These are phyloP conservation scores for Mormoops blainvillei DNA, from an alignment of 2,113 vertebrate species.

Conservation along the genomic window DNA sequence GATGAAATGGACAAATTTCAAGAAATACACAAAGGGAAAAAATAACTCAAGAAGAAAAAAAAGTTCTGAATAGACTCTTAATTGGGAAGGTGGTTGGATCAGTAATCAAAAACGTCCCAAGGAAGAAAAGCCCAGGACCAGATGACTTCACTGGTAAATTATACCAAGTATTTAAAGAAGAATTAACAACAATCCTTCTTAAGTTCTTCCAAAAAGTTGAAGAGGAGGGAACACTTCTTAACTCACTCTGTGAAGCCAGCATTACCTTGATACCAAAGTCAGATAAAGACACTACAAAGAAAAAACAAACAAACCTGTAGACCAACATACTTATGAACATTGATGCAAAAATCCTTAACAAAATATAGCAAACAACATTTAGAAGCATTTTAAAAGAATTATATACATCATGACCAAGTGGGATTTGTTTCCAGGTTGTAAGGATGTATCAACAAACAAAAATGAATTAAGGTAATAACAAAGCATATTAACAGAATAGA, in stretches of 20 bases:
- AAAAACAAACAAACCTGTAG: not conserved
- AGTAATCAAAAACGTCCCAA: conserved; percentile 1
- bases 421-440: not conserved
- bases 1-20: not conserved
- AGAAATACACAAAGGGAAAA: conserved; percentile 33
- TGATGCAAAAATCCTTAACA: not conserved
- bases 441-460: not conserved
- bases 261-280: not conserved
- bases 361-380: not conserved
- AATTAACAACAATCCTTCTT: not conserved
- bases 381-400: not conserved
- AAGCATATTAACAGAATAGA: not conserved
- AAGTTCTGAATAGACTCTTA: not conserved
- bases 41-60: not conserved
- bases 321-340: not conserved
- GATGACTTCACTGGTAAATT: not conserved
- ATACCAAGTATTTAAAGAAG: not conserved
- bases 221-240: not conserved
- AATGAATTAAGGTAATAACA: not conserved
- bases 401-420: not conserved
- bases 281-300: not conserved
- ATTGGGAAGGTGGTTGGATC: not conserved
- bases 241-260: not conserved
- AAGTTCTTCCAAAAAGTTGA: not conserved
- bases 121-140: not conserved